Conservation (phyloP, 2,888 invertebrate species). For the Eudemis profundana region DNA sequence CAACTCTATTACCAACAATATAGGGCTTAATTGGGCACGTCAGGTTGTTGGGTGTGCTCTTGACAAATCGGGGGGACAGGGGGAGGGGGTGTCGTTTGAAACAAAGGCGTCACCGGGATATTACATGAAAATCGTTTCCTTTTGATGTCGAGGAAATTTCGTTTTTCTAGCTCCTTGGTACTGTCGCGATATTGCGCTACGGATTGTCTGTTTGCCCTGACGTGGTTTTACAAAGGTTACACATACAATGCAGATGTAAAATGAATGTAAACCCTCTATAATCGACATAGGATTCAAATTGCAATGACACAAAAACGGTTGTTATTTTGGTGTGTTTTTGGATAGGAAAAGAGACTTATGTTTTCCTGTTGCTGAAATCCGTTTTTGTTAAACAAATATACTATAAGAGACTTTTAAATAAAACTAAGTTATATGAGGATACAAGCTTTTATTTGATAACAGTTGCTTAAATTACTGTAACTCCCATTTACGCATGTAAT, state of each 20-base stretch:
- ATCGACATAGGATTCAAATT: slow-evolving; percentile 3
- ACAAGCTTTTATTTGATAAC: too few relatives aligned
- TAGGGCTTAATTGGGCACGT: slow-evolving; percentile 45
- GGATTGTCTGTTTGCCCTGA: slow-evolving; percentile 24
- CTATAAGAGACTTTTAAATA: too few relatives aligned
- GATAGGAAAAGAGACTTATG: neutral
- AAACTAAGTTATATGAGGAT: too few relatives aligned
- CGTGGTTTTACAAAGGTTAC: slow-evolving; percentile 3
- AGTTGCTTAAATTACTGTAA: too few relatives aligned
- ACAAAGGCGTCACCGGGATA: slow-evolving; percentile 53
- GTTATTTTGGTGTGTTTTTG: neutral
- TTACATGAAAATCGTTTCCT: slow-evolving; percentile 56
- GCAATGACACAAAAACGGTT: neutral
- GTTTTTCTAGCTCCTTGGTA: slow-evolving; percentile 33
- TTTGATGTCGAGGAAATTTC: slow-evolving; percentile 53
- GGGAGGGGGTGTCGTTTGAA: slow-evolving; percentile 38
- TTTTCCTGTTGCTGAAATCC: slow-evolving; percentile 26
- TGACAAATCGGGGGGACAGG: slow-evolving; percentile 46
- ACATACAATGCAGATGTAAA: neutral
- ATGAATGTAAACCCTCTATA: neutral
- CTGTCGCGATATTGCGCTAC: slow-evolving; percentile 19
- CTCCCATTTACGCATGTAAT: too few relatives aligned
- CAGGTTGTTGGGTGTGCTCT: slow-evolving; percentile 37
- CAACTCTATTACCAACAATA: slow-evolving; percentile 25
- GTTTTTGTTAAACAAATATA: neutral